Evolutionary conservation across 37 sponge, comb jelly and placozoan species (phyloP), one percentile per base, ranked within the genome.

Genomic region (Halichondria panicea): DNA sequence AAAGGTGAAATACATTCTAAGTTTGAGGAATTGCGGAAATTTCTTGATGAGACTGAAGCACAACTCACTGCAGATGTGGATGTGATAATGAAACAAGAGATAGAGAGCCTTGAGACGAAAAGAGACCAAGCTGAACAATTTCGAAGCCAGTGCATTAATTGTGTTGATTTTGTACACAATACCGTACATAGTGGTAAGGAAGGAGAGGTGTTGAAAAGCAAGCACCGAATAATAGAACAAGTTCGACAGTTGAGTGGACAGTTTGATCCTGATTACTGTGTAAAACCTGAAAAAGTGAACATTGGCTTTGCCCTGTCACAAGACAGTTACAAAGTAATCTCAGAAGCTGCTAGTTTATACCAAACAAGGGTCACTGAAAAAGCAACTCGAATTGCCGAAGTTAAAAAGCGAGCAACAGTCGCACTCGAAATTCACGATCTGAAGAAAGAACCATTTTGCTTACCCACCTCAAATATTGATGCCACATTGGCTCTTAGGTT

Each of bases 171-270:
- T 32, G 32, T 68, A 35, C 33, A 65, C 22, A 59, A 74, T 58
- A 53, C 60, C 60, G 39, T 82, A 28, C 56, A 40, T 27, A 66
- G 57, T 32, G 83, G 68, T 24, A 82, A 68, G n/a, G 44, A 82
- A 34, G 75, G 53, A 43, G 83, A 82, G 28, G 70, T 82, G 24
- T 35, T 82, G 56, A 31, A n/a, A 0, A 56, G 66, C 67, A 54
- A 42, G n/a, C 55, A 62, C 50, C 40, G 30, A 1, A 38, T 81
- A 18, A 37, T 71, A 53, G 54, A 34, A n/a, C 61, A 63, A 31
- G 54, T 72, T 21, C 24, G 38, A 39, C 53, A 81, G 37, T 32
- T 81, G 66, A 61, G 54, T 8, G 39, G 2, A 11, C 7, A 52
- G 4, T 62, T 72, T 55, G 21, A 71, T 22, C 62, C 64, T 37